A percentile compares a stretch with the other conserved stretches of the same genome.
Conservation (phyloP, 2,113 vertebrate genomes). For the Empidonax traillii region DNA sequence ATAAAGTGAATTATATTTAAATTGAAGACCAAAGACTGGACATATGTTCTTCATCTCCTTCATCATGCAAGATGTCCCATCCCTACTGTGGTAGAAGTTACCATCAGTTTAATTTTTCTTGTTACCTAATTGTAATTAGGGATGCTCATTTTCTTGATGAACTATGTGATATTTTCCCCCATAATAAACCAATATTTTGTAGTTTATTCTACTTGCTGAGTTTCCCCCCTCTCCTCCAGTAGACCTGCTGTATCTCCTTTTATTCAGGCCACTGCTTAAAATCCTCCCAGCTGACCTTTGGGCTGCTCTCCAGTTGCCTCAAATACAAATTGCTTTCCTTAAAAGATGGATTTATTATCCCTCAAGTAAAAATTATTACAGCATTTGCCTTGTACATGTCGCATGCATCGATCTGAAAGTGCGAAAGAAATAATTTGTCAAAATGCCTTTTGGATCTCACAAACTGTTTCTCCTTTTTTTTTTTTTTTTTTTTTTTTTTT, state of each 20-base stretch:
- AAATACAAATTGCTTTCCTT: neutral
- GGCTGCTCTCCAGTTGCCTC: constrained; percentile 16
- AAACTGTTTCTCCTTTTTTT: neutral
- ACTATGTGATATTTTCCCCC: neutral
- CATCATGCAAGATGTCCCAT: neutral
- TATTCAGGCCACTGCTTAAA: neutral
- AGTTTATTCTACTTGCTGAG: neutral
- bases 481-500: neutral
- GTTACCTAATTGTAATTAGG: neutral
- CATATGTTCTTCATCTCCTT: neutral
- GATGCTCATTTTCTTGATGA: neutral
- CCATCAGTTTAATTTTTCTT: neutral
- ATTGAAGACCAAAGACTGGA: neutral
- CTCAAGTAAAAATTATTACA: constrained; percentile 1
- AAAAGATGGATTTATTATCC: constrained; percentile 42
- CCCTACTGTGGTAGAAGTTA: neutral
- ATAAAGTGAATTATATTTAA: neutral
- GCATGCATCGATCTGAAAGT: neutral
- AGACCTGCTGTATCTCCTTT: neutral
- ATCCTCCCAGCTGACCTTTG: neutral
- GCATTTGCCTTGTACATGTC: neutral
- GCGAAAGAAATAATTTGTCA: constrained; percentile 17
- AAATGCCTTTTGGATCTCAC: neutral
- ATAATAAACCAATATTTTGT: neutral
- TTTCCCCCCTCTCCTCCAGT: neutral